Evolutionary conservation across 1,140 invertebrate genomes (phyloP).

Genomic region (Matsumurasca onukii): DNA sequence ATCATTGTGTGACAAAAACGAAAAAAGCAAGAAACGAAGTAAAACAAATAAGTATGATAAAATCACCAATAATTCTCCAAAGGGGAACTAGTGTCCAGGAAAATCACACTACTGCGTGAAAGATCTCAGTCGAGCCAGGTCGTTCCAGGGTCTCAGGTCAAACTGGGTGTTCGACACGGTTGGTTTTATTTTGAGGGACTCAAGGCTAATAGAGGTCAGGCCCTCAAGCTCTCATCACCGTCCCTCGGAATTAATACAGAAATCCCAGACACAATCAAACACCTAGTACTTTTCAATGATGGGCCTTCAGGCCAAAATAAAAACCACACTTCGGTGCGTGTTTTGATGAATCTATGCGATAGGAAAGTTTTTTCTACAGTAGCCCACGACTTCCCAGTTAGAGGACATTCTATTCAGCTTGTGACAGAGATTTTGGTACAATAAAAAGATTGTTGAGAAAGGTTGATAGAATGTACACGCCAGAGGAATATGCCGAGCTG

Average conservation of each 20-base stretch:
- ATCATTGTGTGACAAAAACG: too few relatives aligned
- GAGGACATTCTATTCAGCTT: slow-evolving; percentile 45
- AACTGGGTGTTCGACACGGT: too few relatives aligned
- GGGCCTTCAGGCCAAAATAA: slow-evolving; percentile 34
- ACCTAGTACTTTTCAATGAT: slow-evolving; percentile 42
- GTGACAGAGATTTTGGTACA: slow-evolving; percentile 44
- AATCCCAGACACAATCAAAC: slow-evolving; percentile 36
- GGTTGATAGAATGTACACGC: slow-evolving; percentile 39
- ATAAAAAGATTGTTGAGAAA: slow-evolving; percentile 40
- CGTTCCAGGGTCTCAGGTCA: too few relatives aligned
- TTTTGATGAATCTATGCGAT: slow-evolving; percentile 38
- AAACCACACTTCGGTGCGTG: slow-evolving; percentile 41
- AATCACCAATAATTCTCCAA: too few relatives aligned
- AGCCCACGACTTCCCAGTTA: slow-evolving; percentile 44
- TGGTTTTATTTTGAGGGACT: too few relatives aligned
- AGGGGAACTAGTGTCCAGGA: too few relatives aligned
- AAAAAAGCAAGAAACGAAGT: too few relatives aligned
- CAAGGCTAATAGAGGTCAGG: too few relatives aligned
- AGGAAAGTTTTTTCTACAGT: slow-evolving; percentile 40
- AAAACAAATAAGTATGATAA: too few relatives aligned
- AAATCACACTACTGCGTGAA: too few relatives aligned
- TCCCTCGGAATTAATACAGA: slow-evolving; percentile 28
- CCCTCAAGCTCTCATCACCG: too few relatives aligned
- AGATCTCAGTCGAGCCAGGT: too few relatives aligned
- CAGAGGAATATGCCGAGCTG: slow-evolving; percentile 33